Base-by-base conservation (phyloP, 92 coral and sea anemone species). In the Porites evermanni region DNA sequence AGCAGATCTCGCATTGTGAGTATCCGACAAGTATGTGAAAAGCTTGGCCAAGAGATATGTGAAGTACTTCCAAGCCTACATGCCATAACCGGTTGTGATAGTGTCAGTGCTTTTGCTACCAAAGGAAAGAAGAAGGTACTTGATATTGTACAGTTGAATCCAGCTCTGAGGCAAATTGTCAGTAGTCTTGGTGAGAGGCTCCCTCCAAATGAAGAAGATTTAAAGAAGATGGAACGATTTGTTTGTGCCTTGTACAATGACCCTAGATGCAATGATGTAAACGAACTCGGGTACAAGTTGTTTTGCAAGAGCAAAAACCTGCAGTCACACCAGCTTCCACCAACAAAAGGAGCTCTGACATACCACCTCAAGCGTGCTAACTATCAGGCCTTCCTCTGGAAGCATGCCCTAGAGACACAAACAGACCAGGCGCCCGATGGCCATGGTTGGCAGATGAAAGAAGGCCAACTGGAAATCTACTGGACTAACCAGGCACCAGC, bases 251-350 rank as follows among this genome's bases (percentile, higher is more conserved):
- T 75, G 14, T 81, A 81, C 76, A 75, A 83, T 67, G 91, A 88
- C 87, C 64, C 53, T 23, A 53, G 6, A 5, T 81, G 78, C 70
- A n/a, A 76, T 20, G 82, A 68, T 54, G 87, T 88, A 17, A 70
- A 91, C 75, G 82, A 91, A 24, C 75, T 76, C 20, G 63, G 89
- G 26, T 84, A 73, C 89, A 91, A 77, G 65, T 69, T 78, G 77
- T 87, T 91, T 53, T 91, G 86, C 91, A 91, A 83, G 71, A 78
- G 84, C 84, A 71, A 87, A 66, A 87, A 71, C 78, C 72, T 86
- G 69, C 93, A 90, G 91, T 87, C 94, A 64, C 91, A 87, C 61
- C 94, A 91, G 83, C 94, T 91, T 72, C 83, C 94, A 5, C 89
- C 89, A 52, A 81, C 89, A 61, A 59, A 74, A 63, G 86, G 81